phyloP scores from a whole-genome alignment of 2,888 invertebrate species.

The Zeuzera pyrina region DNA sequence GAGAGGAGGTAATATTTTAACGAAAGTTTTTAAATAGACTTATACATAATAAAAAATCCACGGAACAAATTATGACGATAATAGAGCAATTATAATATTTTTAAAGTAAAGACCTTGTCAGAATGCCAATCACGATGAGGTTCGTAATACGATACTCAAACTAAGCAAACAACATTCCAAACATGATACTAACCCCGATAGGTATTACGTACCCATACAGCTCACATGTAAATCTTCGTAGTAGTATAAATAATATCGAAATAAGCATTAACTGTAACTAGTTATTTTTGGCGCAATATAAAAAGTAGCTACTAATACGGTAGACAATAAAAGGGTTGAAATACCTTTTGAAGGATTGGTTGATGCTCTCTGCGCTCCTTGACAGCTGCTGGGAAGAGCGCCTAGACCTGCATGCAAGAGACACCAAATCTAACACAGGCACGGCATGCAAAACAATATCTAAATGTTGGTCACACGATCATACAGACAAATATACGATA shows the following conservation, averaged over 20 bases:
- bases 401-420: conserved; percentile 84
- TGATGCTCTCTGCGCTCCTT: conserved; percentile 77
- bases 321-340: too few relatives aligned
- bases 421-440: conserved; percentile 67
- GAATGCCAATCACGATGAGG: conserved; percentile 3
- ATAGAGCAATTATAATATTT: conserved; percentile 4
- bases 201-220: conserved; percentile 10
- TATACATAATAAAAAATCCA: too few relatives aligned
- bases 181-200: conserved; percentile 13
- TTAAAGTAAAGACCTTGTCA: conserved; percentile 7
- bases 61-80: too few relatives aligned
- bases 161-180: conserved; percentile 24
- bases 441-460: conserved; percentile 49
- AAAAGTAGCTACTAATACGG: too few relatives aligned
- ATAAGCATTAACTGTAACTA: too few relatives aligned
- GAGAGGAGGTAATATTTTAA: too few relatives aligned
- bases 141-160: conserved; percentile 5
- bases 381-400: conserved; percentile 89
- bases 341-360: conserved; percentile 75
- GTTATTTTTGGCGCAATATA: too few relatives aligned
- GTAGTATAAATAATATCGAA: too few relatives aligned
- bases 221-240: too few relatives aligned
- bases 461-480: too few relatives aligned
- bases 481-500: too few relatives aligned
- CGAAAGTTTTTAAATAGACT: too few relatives aligned